A percentile compares a stretch with the other conserved stretches of the same genome.
Conservation (phyloP, 2,888 invertebrate genomes). For the Thyatira batis region DNA sequence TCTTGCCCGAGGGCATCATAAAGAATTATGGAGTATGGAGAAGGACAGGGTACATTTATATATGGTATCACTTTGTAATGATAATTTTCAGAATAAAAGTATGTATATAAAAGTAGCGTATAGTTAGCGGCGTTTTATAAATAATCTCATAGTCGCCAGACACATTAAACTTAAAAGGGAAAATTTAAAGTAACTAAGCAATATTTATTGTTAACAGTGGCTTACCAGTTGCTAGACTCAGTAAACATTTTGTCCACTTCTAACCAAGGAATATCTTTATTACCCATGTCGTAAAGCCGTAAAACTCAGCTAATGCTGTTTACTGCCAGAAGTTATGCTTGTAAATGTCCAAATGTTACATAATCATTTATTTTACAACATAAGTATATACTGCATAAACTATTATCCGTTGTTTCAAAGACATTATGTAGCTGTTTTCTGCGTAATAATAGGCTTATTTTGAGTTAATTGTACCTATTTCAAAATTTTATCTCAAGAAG, state of each 20-base stretch:
- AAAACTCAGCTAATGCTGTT: neutral
- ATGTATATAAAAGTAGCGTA: too few species aligned
- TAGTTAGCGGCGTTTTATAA: too few species aligned
- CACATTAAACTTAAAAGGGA: neutral
- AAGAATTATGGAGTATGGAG: too few species aligned
- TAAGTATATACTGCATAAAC: neutral
- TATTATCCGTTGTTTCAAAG: neutral
- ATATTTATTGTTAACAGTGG: neutral
- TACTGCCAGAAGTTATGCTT: neutral
- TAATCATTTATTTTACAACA: neutral
- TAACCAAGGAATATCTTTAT: neutral
- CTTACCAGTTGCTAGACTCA: neutral
- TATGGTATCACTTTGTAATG: too few species aligned
- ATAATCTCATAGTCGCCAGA: neutral
- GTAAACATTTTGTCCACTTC: neutral
- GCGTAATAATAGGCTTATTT: too few species aligned
- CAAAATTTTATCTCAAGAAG: too few species aligned
- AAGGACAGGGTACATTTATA: too few species aligned
- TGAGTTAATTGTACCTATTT: too few species aligned
- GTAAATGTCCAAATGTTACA: neutral
- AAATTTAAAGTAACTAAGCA: neutral
- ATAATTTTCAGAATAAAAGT: too few species aligned
- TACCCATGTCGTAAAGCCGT: neutral
- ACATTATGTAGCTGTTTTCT: neutral
- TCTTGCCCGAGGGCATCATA: too few species aligned